A percentile compares a stretch with the other conserved stretches of the same genome.
Conservation (phyloP, 2,888 invertebrate species). For the Dolichopus griseipennis region DNA sequence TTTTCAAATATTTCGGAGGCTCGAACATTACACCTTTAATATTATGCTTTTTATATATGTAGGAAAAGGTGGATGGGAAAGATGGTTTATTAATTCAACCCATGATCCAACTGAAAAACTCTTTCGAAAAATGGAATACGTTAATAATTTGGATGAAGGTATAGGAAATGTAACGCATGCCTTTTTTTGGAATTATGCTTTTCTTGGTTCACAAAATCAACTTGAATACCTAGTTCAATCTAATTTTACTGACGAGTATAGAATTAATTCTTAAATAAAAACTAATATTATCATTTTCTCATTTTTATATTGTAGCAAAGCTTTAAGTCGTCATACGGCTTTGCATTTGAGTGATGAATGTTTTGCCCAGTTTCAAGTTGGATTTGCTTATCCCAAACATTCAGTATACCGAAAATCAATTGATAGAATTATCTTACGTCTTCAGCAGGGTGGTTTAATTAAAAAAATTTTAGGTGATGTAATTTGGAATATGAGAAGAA, state of each 20-base stretch:
- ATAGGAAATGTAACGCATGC: conserved; percentile 64
- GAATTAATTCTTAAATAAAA: not conserved
- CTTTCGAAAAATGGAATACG: conserved; percentile 57
- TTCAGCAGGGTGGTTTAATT: conserved; percentile 59
- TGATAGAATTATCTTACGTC: conserved; percentile 51
- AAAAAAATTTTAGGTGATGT: conserved; percentile 60
- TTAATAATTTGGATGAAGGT: conserved; percentile 57
- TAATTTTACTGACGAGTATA: conserved; percentile 56
- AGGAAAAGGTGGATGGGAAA: conserved; percentile 70
- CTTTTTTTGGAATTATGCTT: conserved; percentile 71
- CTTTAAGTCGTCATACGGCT: conserved; percentile 49
- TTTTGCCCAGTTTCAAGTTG: conserved; percentile 62
- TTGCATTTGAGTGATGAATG: conserved; percentile 67
- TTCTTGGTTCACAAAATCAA: conserved; percentile 62
- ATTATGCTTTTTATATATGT: conserved; percentile 7
- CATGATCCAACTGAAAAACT: conserved; percentile 55
- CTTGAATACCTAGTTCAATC: conserved; percentile 63
- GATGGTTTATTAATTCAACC: conserved; percentile 61
- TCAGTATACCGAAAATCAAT: conserved; percentile 56
- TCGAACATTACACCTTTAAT: too few relatives aligned
- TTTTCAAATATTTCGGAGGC: not conserved
- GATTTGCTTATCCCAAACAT: conserved; percentile 54
- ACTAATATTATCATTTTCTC: not conserved
- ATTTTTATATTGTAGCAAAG: not conserved
- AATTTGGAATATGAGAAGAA: conserved; percentile 62